phyloP scores from a whole-genome alignment of 2,113 vertebrate genomes.

The Nannobrachium achirus region DNA sequence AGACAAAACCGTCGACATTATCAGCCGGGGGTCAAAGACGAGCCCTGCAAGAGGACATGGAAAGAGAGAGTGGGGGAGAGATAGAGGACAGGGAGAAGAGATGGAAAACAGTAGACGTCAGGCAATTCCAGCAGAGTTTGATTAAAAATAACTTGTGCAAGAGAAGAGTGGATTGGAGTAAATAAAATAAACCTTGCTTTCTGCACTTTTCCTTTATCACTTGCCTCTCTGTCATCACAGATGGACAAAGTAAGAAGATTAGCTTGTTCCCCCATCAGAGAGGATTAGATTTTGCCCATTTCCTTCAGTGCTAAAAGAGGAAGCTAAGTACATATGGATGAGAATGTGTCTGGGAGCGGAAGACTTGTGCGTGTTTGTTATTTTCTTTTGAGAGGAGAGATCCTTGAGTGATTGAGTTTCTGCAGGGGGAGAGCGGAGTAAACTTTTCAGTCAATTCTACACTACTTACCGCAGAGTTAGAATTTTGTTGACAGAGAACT shows the following conservation, averaged over 20 bases:
- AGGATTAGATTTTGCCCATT: conserved; percentile 63
- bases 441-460: conserved; percentile 52
- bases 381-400: not conserved
- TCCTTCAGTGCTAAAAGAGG: conserved; percentile 17
- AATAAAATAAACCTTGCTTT: conserved; percentile 59
- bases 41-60: conserved; percentile 9
- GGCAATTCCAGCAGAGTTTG: conserved; percentile 52
- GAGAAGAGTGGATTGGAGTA: conserved; percentile 37
- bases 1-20: conserved; percentile 45
- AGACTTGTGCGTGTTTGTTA: conserved; percentile 34
- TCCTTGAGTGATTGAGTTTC: conserved; percentile 55
- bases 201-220: conserved; percentile 62
- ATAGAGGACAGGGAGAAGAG: not conserved
- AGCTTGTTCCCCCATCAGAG: conserved; percentile 65
- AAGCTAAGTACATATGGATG: conserved; percentile 41
- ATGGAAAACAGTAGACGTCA: conserved; percentile 31
- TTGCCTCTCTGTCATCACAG: conserved; percentile 53
- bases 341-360: conserved; percentile 55
- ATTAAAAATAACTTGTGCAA: conserved; percentile 10
- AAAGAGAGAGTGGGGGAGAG: conserved; percentile 5
- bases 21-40: conserved; percentile 39
- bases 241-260: conserved; percentile 67
- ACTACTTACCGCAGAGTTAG: conserved; percentile 17
- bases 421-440: conserved; percentile 42
- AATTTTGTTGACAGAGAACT: conserved; percentile 43